Evolutionary conservation across 2,797 vertebrate genomes (phyloP), one percentile per base, ranked within the genome.

Genomic region (Mormyrops boulengeri): DNA sequence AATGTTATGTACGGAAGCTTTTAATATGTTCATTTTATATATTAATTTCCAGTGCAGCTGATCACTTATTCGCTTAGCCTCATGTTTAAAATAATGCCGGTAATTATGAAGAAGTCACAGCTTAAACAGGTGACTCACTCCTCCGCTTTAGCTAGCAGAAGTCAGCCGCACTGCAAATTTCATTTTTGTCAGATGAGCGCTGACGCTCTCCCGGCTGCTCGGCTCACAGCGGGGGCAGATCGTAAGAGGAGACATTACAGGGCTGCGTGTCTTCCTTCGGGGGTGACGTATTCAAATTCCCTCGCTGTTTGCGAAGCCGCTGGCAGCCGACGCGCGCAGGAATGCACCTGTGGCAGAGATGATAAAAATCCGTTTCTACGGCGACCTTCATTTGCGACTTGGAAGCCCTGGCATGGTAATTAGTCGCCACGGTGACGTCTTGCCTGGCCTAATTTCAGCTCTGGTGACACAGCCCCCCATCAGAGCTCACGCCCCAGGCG

Each of bases 301-400:
- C 91, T 96, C 94, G 91, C 95, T 95, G 89, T 95, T 94, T 89
- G 96, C 96, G 89, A 96, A 93, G 89, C 96, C 95, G 53, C 94
- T 94, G 92, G 95, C 89, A 0, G 96, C 95, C 85, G 94, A 4
- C 1, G 34, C 2, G 57, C 95, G 41, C 92, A 92, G 89, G 95
- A 95, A 41, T 92, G 89, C 55, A 96, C 90, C 96, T 96, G 89
- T 62, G 93, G 95, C 30, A 2, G 92, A 91, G 6, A 91, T 91
- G 26, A 44, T 80, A 44, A 92, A 55, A 80, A 89, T 12, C 41
- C 17, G n/a, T 44, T 53, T 52, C 53, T 9, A 77, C 19, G 49
- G 87, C 44, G 22, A 88, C 87, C 44, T 82, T 44, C 19, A 22
- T 38, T 4, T 3, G 44, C 47, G 30, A 38, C 84, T 52, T 5